Evolutionary conservation across 2,888 invertebrate genomes (phyloP), one percentile per base, ranked within the genome.

Genomic region (Silvanus unidentatus): DNA sequence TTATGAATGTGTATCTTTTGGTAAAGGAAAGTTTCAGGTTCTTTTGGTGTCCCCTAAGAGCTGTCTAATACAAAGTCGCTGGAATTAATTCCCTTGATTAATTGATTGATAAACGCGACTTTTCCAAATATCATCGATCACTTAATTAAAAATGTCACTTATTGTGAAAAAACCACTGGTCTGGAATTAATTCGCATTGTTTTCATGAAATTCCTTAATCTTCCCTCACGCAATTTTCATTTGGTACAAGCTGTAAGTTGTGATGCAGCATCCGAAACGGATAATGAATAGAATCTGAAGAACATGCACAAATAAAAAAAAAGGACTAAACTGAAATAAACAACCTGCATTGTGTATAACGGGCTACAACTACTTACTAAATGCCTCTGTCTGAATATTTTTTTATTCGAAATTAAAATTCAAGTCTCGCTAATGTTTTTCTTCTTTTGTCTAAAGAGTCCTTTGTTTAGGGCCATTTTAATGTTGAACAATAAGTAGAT

Each of bases 401-500:
- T 56, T 58, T 58, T 56, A 49, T 58, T 56, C 52, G 48, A 50
- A 63, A 65, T 66, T 66, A 65, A 64, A 66, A 66, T 66, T 65
- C 66, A 62, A 63, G 63, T 63, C 65, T 58, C n/a, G 64, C 62
- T 64, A 62, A 65, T 62, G 63, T 61, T 55, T 56, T 63, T 64
- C 60, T 64, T 58, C 60, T 63, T 62, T 66, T 62, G 62, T 60
- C 60, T 62, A 54, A 12, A 55, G 50, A 55, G 57, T 57, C 62
- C 63, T 65, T 68, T 65, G 65, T 66, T 64, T 56, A 52, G 12
- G 59, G 54, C 60, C 62, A 58, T 58, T 64, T 64, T 64, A 63
- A 56, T 58, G 56, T 54, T 22, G 22, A 22, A 52, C 52, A 54
- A 52, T 58, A 57, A 55, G 48, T 53, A 57, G 56, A n/a, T n/a